Conservation (phyloP, 2,113 vertebrate genomes). For the Heterocephalus glaber region DNA sequence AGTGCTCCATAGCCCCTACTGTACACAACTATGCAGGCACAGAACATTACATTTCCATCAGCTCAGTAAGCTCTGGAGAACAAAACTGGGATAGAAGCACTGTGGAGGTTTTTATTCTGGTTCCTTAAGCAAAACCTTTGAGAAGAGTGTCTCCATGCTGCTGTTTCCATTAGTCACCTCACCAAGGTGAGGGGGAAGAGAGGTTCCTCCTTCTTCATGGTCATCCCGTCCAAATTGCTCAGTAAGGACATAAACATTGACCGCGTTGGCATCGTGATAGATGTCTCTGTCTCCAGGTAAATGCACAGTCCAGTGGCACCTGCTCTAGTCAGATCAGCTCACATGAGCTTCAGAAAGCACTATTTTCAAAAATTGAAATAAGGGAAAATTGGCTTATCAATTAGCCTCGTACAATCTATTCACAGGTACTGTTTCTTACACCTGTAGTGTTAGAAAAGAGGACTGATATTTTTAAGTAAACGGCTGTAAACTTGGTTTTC, state of each 20-base stretch:
- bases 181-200: background rate
- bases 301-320: background rate
- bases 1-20: background rate
- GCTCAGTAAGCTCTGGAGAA: background rate
- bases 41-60: background rate
- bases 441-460: background rate
- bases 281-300: background rate
- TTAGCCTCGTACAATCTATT: background rate
- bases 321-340: background rate
- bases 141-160: background rate
- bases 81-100: background rate
- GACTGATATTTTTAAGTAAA: background rate
- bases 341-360: background rate
- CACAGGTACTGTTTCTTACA: background rate
- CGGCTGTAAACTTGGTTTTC: background rate
- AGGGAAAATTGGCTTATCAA: conserved; percentile 5
- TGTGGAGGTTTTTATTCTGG: background rate
- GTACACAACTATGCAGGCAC: rapidly evolving
- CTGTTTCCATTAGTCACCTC: background rate
- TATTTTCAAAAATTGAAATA: conserved; percentile 14
- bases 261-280: background rate
- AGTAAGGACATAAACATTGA: background rate
- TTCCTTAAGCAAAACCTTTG: background rate
- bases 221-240: background rate
- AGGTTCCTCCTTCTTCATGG: background rate